These are phyloP conservation scores for Acleris holmiana DNA, from an alignment of 2,888 invertebrate genomes.

Conservation along the genomic window DNA sequence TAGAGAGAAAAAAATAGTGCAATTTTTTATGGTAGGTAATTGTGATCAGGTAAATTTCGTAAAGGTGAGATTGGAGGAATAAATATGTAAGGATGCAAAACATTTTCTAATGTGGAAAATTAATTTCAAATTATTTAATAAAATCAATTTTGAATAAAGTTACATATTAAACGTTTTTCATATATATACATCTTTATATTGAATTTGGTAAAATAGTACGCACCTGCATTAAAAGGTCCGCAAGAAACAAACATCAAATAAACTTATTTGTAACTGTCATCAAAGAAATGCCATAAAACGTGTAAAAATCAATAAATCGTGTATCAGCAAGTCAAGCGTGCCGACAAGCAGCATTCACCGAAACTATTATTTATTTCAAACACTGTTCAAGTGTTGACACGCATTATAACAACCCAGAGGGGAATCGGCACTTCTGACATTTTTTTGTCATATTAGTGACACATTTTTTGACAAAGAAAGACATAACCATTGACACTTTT, in stretches of 20 bases:
- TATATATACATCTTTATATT: too few species aligned
- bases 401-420: conserved; percentile 76
- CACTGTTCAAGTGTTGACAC: conserved; percentile 79
- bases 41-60: too few species aligned
- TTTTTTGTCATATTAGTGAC: conserved; percentile 76
- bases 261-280: conserved; percentile 39
- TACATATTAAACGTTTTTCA: too few species aligned
- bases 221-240: conserved; percentile 15
- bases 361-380: conserved; percentile 73
- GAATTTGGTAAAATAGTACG: too few species aligned
- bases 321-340: conserved; percentile 60
- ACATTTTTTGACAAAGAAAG: conserved; percentile 76
- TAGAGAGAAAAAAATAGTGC: too few species aligned
- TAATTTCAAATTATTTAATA: too few species aligned
- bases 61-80: too few species aligned
- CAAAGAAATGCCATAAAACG: conserved; percentile 42
- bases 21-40: too few species aligned
- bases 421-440: conserved; percentile 69
- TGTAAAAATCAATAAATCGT: conserved; percentile 73
- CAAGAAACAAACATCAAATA: conserved; percentile 22
- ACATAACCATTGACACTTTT: conserved; percentile 75
- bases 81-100: too few species aligned
- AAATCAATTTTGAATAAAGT: too few species aligned
- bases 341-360: conserved; percentile 73
- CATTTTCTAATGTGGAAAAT: too few species aligned